Evolutionary conservation across 2,797 vertebrate genomes (phyloP), one percentile per base, ranked within the genome.

Genomic region (Gymnoscopelus braueri): DNA sequence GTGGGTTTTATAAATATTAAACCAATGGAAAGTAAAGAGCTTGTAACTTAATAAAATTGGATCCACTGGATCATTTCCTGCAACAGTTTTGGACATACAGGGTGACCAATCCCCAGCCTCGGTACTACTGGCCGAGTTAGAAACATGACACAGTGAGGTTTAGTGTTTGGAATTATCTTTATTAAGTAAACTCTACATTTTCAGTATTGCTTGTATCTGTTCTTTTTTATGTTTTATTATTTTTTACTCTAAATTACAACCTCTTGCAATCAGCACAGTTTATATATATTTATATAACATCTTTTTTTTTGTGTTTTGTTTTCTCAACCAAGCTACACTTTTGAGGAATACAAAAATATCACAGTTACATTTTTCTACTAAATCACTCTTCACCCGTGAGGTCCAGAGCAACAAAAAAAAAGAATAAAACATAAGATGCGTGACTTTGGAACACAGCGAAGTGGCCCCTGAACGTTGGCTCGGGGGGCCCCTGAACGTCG

Each of bases 261-360:
- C 80, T 91, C 83, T 88, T 87, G 86, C 89, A 91, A 91, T 91
- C 89, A 88, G 87, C 84, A 93, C 86, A 64, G 75, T 84, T 83
- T 77, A 67, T 47, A 66, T 61, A 63, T 72, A 91, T 89, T 85
- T 80, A 85, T 78, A 89, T 60, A 69, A 44, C 54, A 68, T 53
- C 24, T 29, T 60, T 65, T 60, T 61, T 53, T 60, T 63, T 60
- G 7, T 44, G 32, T 65, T 50, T 66, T 52, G 77, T 78, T 77
- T 81, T 88, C 82, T 90, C 86, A 91, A 91, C 84, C 87, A 86
- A 92, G 92, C 93, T 94, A 93, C 90, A 93, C 87, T 91, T 85
- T 88, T 87, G 85, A 92, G 89, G 84, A 94, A 93, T 95, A 95
- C 93, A 95, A 95, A 95, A 95, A 95, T 95, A 95, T 94, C 92